Evolutionary conservation across 2,797 vertebrate species (phyloP).

Genomic region (Vireo griseus): DNA sequence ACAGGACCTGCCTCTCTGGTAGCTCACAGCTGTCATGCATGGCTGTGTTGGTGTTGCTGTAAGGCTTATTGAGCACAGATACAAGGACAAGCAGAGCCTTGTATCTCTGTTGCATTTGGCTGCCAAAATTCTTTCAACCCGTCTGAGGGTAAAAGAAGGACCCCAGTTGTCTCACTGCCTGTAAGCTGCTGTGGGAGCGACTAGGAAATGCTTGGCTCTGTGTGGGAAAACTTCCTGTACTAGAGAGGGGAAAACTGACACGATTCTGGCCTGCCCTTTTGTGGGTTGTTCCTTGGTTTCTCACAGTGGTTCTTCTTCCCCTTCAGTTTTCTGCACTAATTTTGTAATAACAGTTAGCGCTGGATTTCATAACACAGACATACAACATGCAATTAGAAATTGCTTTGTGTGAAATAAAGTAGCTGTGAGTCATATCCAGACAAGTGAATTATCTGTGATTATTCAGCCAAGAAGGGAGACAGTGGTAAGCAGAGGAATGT

Average conservation of each 20-base stretch:
- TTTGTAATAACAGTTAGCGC: slow-evolving; percentile 45
- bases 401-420: slow-evolving; percentile 56
- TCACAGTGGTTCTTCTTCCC: slow-evolving; percentile 19
- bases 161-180: neutral
- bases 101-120: neutral
- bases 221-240: neutral
- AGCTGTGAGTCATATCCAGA: slow-evolving; percentile 62
- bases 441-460: slow-evolving; percentile 62
- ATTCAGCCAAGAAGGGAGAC: slow-evolving; percentile 41
- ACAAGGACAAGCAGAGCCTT: neutral
- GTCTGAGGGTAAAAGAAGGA: neutral
- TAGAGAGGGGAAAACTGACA: neutral
- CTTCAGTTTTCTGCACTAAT: slow-evolving; percentile 48
- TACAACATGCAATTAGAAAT: slow-evolving; percentile 63
- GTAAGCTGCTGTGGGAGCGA: neutral
- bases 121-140: neutral
- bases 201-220: neutral
- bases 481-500: slow-evolving; percentile 33
- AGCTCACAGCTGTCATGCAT: neutral
- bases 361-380: slow-evolving; percentile 44
- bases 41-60: neutral
- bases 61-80: neutral
- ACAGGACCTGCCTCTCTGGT: neutral
- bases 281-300: neutral
- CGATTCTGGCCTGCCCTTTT: neutral